Base-by-base conservation (phyloP, 2,797 vertebrate genomes). In the Pipistrellus pygmaeus region DNA sequence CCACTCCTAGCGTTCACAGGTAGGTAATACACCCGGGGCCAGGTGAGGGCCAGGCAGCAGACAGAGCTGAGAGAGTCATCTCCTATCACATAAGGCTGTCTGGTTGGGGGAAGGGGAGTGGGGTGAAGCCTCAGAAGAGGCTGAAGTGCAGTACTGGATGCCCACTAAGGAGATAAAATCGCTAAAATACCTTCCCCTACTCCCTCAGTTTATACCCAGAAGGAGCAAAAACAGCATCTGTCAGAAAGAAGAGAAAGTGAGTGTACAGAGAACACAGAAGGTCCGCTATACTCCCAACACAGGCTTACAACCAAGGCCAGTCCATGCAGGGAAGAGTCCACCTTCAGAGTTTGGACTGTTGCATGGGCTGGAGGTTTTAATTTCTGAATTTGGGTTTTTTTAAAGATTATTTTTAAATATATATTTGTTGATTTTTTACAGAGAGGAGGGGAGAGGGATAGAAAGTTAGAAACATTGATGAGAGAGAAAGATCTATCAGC, bases 341-440 rank as follows among this genome's bases (percentile, higher is more conserved):
- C 12, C 9, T 17, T 87, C 9, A 25, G 73, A 66, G 12, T 62
- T 77, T 27, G 71, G 30, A 73, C 38, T 27, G 0, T 72, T 85
- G 9, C n/a, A 41, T 71, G 46, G 30, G 48, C 11, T 84, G 38
- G 18, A 17, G 5, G 71, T 91, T 91, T 81, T 68, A 41, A 85
- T 95, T 72, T 89, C 38, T 84, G 51, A 80, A 89, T 53, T 62
- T 51, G 35, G 13, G 86, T 3, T 75, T 75, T 76, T 84, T 75
- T 53, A 68, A 62, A 46, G 53, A 48, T 41, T 41, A 41, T 7
- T 41, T 41, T 41, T 6, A 7, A 41, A 41, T 41, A 41, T 44
- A 44, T 44, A 44, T 44, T 44, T 44, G 10, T 44, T 44, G 44
- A 44, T 44, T 44, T 44, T 44, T 44, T 44, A 44, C 10, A 44